Percentiles rank a stretch among this genome's conserved stretches.
Conservation (phyloP, 2,888 invertebrate species). For the Punctoribates punctum region DNA sequence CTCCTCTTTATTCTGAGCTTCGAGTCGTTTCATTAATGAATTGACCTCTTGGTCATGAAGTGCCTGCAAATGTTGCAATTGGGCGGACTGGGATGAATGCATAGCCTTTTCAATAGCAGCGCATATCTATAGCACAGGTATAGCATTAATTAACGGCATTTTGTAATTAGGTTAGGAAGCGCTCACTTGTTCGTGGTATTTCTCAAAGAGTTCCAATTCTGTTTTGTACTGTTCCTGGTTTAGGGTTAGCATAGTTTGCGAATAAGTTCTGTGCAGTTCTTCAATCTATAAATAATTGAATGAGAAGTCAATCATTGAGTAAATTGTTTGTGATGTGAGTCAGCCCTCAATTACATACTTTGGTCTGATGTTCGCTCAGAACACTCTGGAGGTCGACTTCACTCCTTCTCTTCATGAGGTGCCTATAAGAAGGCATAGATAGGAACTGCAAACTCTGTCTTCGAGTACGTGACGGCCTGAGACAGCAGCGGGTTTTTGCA, state of each 20-base stretch:
- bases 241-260: slow-evolving; percentile 51
- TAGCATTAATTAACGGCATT: not conserved
- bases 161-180: slow-evolving; percentile 16
- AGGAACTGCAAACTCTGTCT: slow-evolving; percentile 42
- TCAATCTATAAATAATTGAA: slow-evolving; percentile 50
- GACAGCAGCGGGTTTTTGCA: not conserved
- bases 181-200: slow-evolving; percentile 70
- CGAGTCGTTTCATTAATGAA: slow-evolving; percentile 66
- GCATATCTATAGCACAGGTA: slow-evolving; percentile 50
- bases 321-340: not conserved
- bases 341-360: slow-evolving; percentile 42
- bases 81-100: slow-evolving; percentile 70
- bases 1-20: slow-evolving; percentile 77
- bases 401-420: slow-evolving; percentile 47
- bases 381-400: slow-evolving; percentile 47
- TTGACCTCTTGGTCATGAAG: slow-evolving; percentile 61
- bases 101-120: slow-evolving; percentile 70
- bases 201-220: slow-evolving; percentile 72
- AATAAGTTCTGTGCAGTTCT: slow-evolving; percentile 52
- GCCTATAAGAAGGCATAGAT: slow-evolving; percentile 43
- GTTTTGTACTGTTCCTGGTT: slow-evolving; percentile 64
- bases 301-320: not conserved
- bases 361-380: slow-evolving; percentile 46
- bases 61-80: slow-evolving; percentile 68
- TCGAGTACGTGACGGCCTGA: slow-evolving; percentile 23